Conservation (phyloP, 2,113 vertebrate species). For the Baryphthengus martii region DNA sequence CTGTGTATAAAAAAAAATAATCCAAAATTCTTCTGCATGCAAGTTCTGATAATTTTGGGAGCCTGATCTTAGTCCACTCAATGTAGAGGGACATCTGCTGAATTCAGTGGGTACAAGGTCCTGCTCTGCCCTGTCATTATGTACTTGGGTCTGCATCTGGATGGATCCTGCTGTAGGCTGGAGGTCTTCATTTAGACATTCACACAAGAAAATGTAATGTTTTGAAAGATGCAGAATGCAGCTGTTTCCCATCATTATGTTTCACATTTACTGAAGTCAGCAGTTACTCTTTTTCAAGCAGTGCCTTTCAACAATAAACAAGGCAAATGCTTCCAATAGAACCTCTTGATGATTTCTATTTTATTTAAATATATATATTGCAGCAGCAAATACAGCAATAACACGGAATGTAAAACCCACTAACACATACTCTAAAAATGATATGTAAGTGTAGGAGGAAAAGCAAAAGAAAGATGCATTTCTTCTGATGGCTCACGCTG, state of each 20-base stretch:
- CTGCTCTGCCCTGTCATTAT: constrained; percentile 12
- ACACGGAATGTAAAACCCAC: constrained; percentile 8
- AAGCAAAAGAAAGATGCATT: constrained; percentile 3
- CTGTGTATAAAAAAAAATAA: not conserved
- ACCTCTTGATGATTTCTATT: constrained; percentile 50
- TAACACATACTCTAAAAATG: constrained; percentile 22
- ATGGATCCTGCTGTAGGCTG: not conserved
- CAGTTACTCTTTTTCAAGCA: constrained; percentile 57
- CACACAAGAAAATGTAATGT: constrained; percentile 27
- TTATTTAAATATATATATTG: constrained; percentile 56
- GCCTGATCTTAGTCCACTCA: not conserved
- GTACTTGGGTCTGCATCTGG: constrained; percentile 43
- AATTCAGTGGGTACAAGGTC: constrained; percentile 12
- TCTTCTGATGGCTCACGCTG: constrained; percentile 13
- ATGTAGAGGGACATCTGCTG: not conserved
- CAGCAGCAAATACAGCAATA: constrained; percentile 35
- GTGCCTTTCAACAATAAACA: constrained; percentile 40
- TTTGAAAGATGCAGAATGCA: constrained; percentile 57
- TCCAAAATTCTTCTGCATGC: not conserved
- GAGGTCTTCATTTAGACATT: constrained; percentile 44
- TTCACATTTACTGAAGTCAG: constrained; percentile 63
- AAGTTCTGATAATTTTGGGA: not conserved
- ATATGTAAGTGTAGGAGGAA: constrained; percentile 15
- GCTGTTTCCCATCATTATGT: constrained; percentile 57
- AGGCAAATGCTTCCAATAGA: constrained; percentile 47